Conservation (phyloP, 1,140 invertebrate genomes). For the Scaptomyza montana region DNA sequence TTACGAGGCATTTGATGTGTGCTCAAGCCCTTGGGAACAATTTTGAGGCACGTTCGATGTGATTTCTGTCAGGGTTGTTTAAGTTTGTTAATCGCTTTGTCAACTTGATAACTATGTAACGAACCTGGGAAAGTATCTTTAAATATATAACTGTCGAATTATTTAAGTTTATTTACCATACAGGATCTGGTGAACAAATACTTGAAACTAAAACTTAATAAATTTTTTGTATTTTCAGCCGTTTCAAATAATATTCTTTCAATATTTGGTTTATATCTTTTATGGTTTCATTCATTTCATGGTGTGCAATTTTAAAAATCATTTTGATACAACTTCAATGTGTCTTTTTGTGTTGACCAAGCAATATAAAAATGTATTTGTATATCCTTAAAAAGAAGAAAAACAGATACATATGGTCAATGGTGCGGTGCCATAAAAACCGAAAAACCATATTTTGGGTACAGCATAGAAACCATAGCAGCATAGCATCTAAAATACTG, state of each 20-base stretch:
- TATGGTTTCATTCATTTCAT: neutral
- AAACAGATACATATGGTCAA: conserved; percentile 43
- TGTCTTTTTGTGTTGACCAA: conserved; percentile 31
- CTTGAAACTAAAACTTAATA: neutral
- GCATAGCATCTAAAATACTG: conserved; percentile 68
- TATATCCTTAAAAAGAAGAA: neutral
- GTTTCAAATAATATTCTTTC: too few relatives aligned
- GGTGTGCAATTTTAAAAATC: neutral
- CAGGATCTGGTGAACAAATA: too few relatives aligned
- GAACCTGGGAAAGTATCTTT: conserved; percentile 1
- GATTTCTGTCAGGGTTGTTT: conserved; percentile 18
- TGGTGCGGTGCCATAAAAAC: conserved; percentile 39
- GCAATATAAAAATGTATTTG: conserved; percentile 20
- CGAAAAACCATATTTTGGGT: conserved; percentile 51
- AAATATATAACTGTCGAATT: too few relatives aligned
- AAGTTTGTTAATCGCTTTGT: conserved; percentile 12
- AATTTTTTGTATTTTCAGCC: too few relatives aligned
- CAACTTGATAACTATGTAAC: conserved; percentile 29
- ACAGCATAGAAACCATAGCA: conserved; percentile 55
- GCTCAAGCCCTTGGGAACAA: conserved; percentile 37
- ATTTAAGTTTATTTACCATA: too few relatives aligned
- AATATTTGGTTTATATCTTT: neutral
- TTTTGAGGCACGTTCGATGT: conserved; percentile 24
- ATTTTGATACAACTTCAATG: conserved; percentile 3
- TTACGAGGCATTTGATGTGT: conserved; percentile 52